Percentiles rank a stretch among this genome's conserved stretches.
Conservation (phyloP, 1,140 invertebrate species). For the Leptinotarsa texana region DNA sequence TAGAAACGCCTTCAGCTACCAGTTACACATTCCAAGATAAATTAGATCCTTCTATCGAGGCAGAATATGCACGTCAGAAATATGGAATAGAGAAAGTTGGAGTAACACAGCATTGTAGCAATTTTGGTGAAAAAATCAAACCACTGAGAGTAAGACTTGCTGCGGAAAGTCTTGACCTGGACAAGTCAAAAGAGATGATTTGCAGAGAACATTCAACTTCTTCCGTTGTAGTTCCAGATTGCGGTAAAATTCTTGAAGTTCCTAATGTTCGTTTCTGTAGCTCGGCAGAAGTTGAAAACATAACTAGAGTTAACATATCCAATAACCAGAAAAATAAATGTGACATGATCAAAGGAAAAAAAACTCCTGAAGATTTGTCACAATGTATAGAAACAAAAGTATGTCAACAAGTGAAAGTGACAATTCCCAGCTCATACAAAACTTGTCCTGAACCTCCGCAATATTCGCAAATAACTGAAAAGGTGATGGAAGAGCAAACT, state of each 20-base stretch:
- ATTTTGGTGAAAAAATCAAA: conserved; percentile 6
- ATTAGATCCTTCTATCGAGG: conserved; percentile 17
- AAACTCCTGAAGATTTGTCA: background rate
- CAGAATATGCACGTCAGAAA: conserved; percentile 28
- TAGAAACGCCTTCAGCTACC: background rate
- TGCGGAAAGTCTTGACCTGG: background rate
- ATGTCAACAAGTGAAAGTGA: background rate
- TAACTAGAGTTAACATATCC: background rate
- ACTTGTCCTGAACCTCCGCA: background rate
- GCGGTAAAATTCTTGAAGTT: background rate
- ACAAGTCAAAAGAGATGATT: background rate
- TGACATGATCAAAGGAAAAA: background rate
- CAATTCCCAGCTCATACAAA: background rate
- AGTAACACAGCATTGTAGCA: conserved; percentile 25
- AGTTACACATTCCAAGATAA: conserved; percentile 18
- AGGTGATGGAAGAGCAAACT: background rate
- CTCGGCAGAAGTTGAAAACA: background rate
- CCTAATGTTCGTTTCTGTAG: background rate
- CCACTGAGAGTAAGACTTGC: background rate
- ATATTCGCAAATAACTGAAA: background rate
- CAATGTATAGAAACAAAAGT: background rate
- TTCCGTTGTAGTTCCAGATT: background rate
- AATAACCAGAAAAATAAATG: background rate
- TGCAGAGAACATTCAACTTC: background rate
- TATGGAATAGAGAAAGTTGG: conserved; percentile 25